Evolutionary conservation across 2,113 vertebrate genomes (phyloP).

Genomic region (Pyxicephalus adspersus): DNA sequence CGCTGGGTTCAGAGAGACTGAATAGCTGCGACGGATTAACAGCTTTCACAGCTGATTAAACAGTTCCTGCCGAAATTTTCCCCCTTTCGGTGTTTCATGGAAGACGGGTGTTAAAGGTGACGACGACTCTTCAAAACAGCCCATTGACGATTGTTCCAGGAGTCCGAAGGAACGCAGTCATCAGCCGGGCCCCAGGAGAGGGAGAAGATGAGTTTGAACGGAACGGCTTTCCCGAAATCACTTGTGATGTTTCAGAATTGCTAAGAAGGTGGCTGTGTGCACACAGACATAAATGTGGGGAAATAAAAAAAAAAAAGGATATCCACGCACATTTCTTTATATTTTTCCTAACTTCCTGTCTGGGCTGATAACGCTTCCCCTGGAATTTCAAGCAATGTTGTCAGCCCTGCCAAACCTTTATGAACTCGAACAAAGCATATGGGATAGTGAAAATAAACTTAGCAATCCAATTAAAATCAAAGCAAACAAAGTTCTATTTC

Average conservation of each 20-base stretch:
- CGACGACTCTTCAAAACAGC: not conserved
- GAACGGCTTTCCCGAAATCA: not conserved
- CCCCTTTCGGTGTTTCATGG: not conserved
- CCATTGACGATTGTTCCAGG: constrained; percentile 25
- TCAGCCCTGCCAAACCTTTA: too few relatives aligned
- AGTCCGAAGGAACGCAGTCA: not conserved
- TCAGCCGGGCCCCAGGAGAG: not conserved
- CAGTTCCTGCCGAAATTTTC: not conserved
- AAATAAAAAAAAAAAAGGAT: too few relatives aligned
- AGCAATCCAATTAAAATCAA: too few relatives aligned
- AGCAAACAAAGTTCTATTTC: too few relatives aligned
- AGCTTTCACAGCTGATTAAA: constrained; percentile 31
- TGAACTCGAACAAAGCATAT: too few relatives aligned
- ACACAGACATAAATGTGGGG: not conserved
- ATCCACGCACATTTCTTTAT: too few relatives aligned
- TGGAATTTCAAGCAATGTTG: too few relatives aligned
- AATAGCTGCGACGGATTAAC: not conserved
- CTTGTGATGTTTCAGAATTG: not conserved
- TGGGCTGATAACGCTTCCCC: too few relatives aligned
- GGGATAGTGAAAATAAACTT: too few relatives aligned
- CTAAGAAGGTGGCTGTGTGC: not conserved
- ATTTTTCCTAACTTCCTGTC: too few relatives aligned
- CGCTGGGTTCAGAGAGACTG: not conserved
- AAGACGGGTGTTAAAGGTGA: constrained; percentile 14
- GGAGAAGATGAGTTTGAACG: not conserved